Conservation (phyloP, 2,888 invertebrate genomes). For the Odontomyia ornata region DNA sequence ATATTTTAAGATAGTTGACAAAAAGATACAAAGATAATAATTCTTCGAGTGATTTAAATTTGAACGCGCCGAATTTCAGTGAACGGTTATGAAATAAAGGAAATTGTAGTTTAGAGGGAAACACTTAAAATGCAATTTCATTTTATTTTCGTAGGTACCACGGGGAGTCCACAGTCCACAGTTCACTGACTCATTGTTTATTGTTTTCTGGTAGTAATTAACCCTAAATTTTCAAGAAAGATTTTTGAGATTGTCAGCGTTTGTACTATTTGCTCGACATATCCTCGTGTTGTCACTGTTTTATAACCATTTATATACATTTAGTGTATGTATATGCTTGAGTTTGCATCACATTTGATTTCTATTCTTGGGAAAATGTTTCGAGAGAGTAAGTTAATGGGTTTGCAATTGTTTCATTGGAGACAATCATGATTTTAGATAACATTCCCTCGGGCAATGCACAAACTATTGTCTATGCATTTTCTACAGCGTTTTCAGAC, state of each 20-base stretch:
- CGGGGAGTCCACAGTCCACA: background rate
- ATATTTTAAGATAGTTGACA: background rate
- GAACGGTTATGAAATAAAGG: too few species aligned
- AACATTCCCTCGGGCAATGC: background rate
- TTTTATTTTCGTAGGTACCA: too few species aligned
- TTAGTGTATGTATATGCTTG: background rate
- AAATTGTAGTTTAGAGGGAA: too few species aligned
- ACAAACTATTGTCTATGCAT: constrained; percentile 9
- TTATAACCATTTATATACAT: too few species aligned
- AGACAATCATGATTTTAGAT: background rate
- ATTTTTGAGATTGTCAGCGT: background rate
- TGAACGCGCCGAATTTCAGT: too few species aligned
- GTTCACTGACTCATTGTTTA: constrained; percentile 13
- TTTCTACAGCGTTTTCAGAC: too few species aligned
- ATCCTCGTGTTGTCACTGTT: background rate
- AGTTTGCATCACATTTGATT: background rate
- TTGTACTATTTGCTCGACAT: background rate
- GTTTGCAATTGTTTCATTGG: constrained; percentile 13
- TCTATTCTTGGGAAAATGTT: constrained; percentile 23
- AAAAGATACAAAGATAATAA: too few species aligned
- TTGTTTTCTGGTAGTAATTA: background rate
- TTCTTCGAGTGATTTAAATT: too few species aligned
- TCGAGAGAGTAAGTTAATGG: background rate
- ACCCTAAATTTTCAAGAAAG: constrained; percentile 3
- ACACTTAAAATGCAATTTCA: too few species aligned